Conservation (phyloP, 2,888 invertebrate species). For the Temnothorax unifasciatus region DNA sequence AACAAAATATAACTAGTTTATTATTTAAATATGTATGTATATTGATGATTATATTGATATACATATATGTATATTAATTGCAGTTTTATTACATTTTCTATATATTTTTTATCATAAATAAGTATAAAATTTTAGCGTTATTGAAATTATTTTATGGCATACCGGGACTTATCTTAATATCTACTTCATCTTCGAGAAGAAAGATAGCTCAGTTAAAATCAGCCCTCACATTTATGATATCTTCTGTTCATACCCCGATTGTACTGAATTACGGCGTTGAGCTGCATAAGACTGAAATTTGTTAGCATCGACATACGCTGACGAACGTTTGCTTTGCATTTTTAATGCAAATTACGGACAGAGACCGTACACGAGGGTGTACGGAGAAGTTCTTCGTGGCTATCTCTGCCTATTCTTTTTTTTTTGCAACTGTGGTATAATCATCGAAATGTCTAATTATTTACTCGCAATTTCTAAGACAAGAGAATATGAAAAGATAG, state of each 20-base stretch:
- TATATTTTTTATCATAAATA: background rate
- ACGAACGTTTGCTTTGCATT: slow-evolving; percentile 19
- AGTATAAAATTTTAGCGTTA: background rate
- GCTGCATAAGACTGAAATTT: background rate
- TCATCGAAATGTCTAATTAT: slow-evolving; percentile 6
- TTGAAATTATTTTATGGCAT: background rate
- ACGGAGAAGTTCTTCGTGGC: background rate
- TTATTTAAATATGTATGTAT: background rate
- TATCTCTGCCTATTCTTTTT: background rate
- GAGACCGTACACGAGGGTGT: background rate
- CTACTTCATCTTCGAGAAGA: background rate
- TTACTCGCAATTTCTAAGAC: background rate
- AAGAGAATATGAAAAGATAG: background rate
- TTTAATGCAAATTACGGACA: slow-evolving; percentile 42
- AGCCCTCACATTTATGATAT: background rate
- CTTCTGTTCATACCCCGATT: background rate
- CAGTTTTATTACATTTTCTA: background rate
- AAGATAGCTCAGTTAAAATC: background rate
- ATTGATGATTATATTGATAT: background rate
- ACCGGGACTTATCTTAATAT: background rate
- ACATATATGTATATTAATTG: background rate
- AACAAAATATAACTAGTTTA: background rate
- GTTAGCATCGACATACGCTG: background rate
- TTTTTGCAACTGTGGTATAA: background rate
- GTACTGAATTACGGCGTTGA: background rate